Conservation (phyloP, 2,888 invertebrate genomes). For the Cosmopolites sordidus region DNA sequence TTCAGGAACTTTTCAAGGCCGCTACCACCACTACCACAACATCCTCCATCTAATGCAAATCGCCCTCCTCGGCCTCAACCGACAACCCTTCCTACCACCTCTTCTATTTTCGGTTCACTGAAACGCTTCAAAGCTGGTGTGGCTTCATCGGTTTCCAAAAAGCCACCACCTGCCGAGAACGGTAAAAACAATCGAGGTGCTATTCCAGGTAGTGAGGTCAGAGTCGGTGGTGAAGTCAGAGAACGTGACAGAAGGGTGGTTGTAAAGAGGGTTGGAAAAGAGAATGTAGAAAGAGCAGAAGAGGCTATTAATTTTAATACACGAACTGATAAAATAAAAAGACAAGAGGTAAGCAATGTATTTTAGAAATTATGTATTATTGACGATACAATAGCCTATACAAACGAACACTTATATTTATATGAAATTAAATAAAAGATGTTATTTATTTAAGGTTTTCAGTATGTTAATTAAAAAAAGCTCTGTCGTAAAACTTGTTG, state of each 20-base stretch:
- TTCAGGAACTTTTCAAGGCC: slow-evolving; percentile 2
- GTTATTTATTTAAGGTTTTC: no score
- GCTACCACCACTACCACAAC: slow-evolving; percentile 5
- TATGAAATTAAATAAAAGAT: no score
- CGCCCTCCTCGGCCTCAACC: slow-evolving; percentile 1
- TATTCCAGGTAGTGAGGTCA: no score
- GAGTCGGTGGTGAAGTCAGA: not conserved
- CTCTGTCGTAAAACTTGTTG: no score
- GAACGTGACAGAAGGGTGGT: not conserved
- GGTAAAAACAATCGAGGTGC: not conserved
- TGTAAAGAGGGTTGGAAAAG: slow-evolving; percentile 12
- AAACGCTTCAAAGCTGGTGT: slow-evolving; percentile 10
- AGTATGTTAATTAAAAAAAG: no score
- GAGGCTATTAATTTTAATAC: slow-evolving; percentile 5
- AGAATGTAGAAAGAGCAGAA: slow-evolving; percentile 12
- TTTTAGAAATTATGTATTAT: no score
- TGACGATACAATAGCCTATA: no score
- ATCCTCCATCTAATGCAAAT: slow-evolving; percentile 4
- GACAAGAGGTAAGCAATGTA: slow-evolving; percentile 1
- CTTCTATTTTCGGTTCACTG: slow-evolving; percentile 18
- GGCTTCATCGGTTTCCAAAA: slow-evolving; percentile 81
- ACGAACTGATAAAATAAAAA: not conserved
- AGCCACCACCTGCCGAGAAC: slow-evolving; percentile 71
- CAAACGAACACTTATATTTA: no score
- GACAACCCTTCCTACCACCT: not conserved